Evolutionary conservation across 2,113 vertebrate genomes (phyloP).

Genomic region (Tor tambroides): DNA sequence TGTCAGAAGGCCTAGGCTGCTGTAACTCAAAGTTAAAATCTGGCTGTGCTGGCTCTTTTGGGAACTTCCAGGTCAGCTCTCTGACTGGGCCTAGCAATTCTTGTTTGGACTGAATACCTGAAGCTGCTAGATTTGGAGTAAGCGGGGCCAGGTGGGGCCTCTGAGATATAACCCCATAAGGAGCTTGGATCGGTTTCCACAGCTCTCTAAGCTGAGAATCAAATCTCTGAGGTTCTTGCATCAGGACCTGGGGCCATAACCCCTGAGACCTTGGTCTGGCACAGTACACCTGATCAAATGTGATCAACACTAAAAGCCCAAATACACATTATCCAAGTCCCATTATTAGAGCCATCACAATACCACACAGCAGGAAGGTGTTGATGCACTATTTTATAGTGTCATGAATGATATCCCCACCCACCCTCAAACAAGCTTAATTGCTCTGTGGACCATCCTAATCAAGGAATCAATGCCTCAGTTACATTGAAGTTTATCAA

Average conservation of each 20-base stretch:
- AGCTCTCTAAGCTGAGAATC: background rate
- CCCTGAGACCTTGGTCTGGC: accelerated
- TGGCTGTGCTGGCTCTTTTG: background rate
- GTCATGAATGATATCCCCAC: background rate
- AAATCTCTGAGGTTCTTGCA: background rate
- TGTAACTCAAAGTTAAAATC: background rate
- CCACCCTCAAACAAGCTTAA: background rate
- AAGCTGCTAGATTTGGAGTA: background rate
- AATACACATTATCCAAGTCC: background rate
- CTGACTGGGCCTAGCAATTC: background rate
- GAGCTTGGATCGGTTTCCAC: background rate
- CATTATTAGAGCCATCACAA: background rate
- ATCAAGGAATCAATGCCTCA: background rate
- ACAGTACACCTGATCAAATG: background rate
- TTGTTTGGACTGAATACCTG: conserved; percentile 25
- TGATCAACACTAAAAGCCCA: background rate
- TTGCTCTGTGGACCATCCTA: conserved; percentile 10
- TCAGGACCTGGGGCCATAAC: too few species aligned
- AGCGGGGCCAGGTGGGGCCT: background rate
- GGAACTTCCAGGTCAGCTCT: background rate
- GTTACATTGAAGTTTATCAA: background rate
- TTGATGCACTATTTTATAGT: background rate
- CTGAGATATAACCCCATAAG: background rate
- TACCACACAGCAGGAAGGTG: background rate
- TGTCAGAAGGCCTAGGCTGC: background rate